phyloP scores from a whole-genome alignment of 2,888 invertebrate genomes.

The Venustoraphidia nigricollis region DNA sequence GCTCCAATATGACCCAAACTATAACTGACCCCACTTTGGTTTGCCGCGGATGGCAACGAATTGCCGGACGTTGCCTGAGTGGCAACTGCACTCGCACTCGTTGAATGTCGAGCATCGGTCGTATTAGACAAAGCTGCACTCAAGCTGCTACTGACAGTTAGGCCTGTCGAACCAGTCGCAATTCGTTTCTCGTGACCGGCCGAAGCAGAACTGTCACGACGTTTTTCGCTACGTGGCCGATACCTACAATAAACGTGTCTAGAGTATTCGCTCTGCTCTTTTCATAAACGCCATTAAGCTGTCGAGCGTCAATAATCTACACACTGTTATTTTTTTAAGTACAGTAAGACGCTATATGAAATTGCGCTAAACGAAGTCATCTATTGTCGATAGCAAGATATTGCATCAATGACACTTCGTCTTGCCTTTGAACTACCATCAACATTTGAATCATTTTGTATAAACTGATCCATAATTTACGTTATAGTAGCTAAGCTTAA shows the following conservation, averaged over 20 bases:
- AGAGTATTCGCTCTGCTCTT: too few relatives aligned
- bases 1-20: constrained; percentile 72
- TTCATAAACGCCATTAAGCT: too few relatives aligned
- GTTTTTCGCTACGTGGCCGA: constrained; percentile 54
- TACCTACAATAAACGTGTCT: constrained; percentile 25
- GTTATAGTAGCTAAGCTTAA: too few relatives aligned
- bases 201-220: constrained; percentile 52
- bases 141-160: constrained; percentile 9
- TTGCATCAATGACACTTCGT: too few relatives aligned
- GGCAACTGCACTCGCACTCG: constrained; percentile 8
- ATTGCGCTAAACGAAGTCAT: too few relatives aligned
- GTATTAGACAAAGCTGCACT: neutral
- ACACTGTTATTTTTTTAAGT: too few relatives aligned
- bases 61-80: constrained; percentile 6
- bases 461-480: too few relatives aligned
- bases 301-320: too few relatives aligned
- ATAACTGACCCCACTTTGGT: constrained; percentile 40
- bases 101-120: constrained; percentile 14
- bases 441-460: too few relatives aligned
- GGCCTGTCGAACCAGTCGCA: constrained; percentile 18
- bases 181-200: constrained; percentile 33
- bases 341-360: too few relatives aligned
- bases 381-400: too few relatives aligned
- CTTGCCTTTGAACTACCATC: too few relatives aligned
- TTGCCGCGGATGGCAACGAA: constrained; percentile 17